phyloP scores from a whole-genome alignment of 2,113 vertebrate species.

The Notiomystis cincta region DNA sequence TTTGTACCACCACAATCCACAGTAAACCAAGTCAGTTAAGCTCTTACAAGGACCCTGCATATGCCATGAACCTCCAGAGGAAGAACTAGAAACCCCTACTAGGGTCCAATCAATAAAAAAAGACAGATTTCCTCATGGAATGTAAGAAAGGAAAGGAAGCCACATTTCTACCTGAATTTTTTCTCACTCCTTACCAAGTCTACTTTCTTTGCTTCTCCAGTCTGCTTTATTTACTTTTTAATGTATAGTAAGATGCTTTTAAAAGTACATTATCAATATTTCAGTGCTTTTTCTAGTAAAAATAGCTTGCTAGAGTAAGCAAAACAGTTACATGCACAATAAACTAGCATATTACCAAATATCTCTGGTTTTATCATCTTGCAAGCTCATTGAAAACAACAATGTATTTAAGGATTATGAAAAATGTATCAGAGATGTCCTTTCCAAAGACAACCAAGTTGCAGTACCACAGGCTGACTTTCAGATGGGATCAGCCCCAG shows the following conservation, averaged over 20 bases:
- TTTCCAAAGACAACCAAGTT: neutral
- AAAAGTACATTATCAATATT: neutral
- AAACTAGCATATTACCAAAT: neutral
- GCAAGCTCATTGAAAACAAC: neutral
- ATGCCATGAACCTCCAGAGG: neutral
- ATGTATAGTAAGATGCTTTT: neutral
- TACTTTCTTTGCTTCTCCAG: neutral
- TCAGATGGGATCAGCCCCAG: neutral
- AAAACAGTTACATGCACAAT: neutral
- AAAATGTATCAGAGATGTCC: neutral
- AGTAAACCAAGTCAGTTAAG: neutral
- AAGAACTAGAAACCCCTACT: neutral
- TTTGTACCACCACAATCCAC: neutral
- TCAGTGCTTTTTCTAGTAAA: neutral
- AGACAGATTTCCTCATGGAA: neutral
- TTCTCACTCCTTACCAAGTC: neutral
- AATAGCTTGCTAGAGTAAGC: neutral
- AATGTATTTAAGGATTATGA: neutral
- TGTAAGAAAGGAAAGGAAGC: neutral
- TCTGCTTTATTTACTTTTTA: neutral
- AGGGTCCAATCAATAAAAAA: neutral
- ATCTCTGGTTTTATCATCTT: neutral
- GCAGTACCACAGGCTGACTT: neutral
- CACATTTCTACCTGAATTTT: neutral
- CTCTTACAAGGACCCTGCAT: neutral